Evolutionary conservation across 2,888 invertebrate species (phyloP).

Genomic region (Cremastobaeus sp.): DNA sequence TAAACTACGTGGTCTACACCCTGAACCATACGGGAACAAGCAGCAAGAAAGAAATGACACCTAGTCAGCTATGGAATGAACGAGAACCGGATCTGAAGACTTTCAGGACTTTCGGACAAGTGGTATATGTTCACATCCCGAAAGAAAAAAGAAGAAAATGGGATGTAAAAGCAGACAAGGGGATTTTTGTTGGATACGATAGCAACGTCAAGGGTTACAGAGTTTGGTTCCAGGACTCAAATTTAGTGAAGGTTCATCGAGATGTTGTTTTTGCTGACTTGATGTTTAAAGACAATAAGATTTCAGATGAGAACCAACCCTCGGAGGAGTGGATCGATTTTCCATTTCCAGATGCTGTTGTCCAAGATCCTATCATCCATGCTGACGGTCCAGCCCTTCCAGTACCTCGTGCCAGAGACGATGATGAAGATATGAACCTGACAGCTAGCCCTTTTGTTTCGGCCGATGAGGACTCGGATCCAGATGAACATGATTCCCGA

Average conservation of each 20-base stretch:
- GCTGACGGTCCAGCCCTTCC: neutral
- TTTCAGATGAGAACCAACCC: no score
- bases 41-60: neutral
- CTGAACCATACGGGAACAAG: conserved; percentile 23
- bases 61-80: conserved; percentile 7
- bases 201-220: conserved; percentile 33
- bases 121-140: conserved; percentile 62
- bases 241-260: conserved; percentile 4
- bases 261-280: conserved; percentile 14
- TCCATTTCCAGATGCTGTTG: neutral
- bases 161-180: conserved; percentile 32
- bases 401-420: neutral
- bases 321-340: neutral
- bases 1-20: neutral
- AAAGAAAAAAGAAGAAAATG: conserved; percentile 37
- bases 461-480: neutral
- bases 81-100: neutral
- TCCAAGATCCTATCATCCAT: neutral
- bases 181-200: conserved; percentile 41
- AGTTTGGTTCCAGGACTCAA: no score
- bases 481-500: conserved; percentile 13
- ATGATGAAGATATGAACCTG: neutral
- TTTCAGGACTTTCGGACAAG: conserved; percentile 47
- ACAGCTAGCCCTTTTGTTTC: neutral
- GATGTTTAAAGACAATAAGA: conserved; percentile 3